These are phyloP conservation scores for Ptychochromis oligacanthus DNA, from an alignment of 2,113 vertebrate species.

Conservation along the genomic window DNA sequence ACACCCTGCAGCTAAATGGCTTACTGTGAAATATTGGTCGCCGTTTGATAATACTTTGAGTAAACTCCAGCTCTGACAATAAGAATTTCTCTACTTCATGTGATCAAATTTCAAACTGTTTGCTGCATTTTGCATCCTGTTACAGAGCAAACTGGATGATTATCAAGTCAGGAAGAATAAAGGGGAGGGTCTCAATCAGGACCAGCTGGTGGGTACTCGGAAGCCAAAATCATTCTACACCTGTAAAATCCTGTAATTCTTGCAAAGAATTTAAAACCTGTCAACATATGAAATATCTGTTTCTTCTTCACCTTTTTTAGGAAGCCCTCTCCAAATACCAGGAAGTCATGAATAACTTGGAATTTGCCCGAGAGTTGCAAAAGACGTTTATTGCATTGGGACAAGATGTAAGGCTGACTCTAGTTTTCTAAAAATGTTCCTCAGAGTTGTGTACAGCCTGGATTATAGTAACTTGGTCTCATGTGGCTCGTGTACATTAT, in stretches of 20 bases:
- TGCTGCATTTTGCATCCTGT: background rate
- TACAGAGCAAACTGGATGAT: conserved; percentile 93
- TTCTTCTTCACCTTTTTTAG: conserved; percentile 74
- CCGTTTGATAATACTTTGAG: background rate
- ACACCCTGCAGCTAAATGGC: background rate
- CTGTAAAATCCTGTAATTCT: background rate
- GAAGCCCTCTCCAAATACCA: conserved; percentile 95
- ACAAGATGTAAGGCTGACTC: conserved; percentile 89
- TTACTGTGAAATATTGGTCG: too few species aligned
- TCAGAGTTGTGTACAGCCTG: background rate
- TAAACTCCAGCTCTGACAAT: background rate
- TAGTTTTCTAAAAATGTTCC: background rate
- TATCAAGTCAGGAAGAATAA: conserved; percentile 93
- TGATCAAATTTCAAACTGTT: background rate
- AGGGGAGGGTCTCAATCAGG: conserved; percentile 94
- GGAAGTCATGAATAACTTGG: conserved; percentile 94
- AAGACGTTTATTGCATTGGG: conserved; percentile 92
- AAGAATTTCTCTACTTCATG: background rate
- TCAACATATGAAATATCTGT: background rate
- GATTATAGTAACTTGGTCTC: background rate
- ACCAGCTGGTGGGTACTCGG: conserved; percentile 88
- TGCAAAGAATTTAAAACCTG: background rate
- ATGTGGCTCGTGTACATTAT: background rate
- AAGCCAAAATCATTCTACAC: background rate
- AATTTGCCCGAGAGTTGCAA: conserved; percentile 95